Evolutionary conservation across 2,888 invertebrate genomes (phyloP), one percentile per base, ranked within the genome.

Genomic region (Encarsia formosa): DNA sequence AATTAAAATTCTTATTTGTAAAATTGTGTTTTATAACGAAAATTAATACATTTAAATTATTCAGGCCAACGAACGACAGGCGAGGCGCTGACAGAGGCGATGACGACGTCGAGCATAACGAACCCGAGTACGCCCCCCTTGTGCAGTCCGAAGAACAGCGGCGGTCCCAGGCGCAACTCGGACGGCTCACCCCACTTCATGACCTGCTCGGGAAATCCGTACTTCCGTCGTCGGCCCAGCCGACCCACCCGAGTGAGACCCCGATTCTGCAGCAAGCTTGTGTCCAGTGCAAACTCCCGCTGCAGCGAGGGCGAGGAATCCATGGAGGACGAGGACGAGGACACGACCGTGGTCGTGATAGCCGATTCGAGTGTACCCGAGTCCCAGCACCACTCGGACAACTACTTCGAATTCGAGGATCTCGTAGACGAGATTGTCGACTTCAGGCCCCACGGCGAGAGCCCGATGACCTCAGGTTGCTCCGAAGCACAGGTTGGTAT

Each of bases 141-240:
- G 16, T 15, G 15, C 43, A 23, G 18, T 31, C 20, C 38, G 19
- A 6, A 22, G 38, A 19, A n/a, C n/a, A n/a, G n/a, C 16, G 22
- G 1, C 2, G 65, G 65, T 20, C 68, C 68, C 0, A 61, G 73
- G 32, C 63, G 72, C n/a, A 73, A 72, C 43, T 72, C 72, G 16
- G 73, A 73, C 0, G 71, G 72, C 19, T 72, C 73, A 20, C 70
- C 69, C 3, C 67, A 70, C 47, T 73, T 73, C 48, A 67, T 72
- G 65, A 71, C 67, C 16, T 73, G 70, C 61, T 55, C 66, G 19
- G 69, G 67, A 16, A 73, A 69, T 57, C 69, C 72, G n/a, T 64
- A 67, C 43, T 72, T 73, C 56, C 64, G 65, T 18, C 60, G 65
- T 5, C 60, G 67, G 18, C n/a, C n/a, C n/a, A n/a, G n/a, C n/a